Base-by-base conservation (phyloP, 2,113 vertebrate species). In the Percina caprodes region DNA sequence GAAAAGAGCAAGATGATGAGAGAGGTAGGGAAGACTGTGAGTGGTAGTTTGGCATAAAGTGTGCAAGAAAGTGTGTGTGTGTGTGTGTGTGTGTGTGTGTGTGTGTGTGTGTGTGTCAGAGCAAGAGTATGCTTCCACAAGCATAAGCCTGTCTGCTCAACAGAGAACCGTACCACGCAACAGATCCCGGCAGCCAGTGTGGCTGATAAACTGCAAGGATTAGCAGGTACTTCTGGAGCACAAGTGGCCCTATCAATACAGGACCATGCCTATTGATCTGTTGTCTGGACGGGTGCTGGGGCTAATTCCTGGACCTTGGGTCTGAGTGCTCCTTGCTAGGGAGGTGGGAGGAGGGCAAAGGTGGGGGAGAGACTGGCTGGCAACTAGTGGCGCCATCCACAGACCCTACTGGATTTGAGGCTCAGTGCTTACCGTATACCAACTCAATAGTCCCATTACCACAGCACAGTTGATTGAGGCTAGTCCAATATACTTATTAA, bases 341-440 rank as follows among this genome's bases (percentile, higher is more conserved):
- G 87, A 83, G 77, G 80, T 56, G 72, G 87, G 81, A 85, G 88
- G 80, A 87, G 70, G 71, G 80, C n/a, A 24, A 88, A 86, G 84
- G 86, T 74, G 83, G 81, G 83, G 85, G 81, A 80, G 86, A 89
- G 91, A 89, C 95, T 96, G 96, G 94, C 90, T 92, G 91, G 95
- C 95, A 96, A 95, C 96, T 92, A 94, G 95, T 95, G 95, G 96
- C 95, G 96, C 96, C 96, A 94, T 96, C 93, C 93, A 95, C 95
- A 96, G 95, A 96, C 96, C 93, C 92, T 92, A 94, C 94, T 90
- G 96, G 94, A 93, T 95, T 95, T 91, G 86, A 91, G 83, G 84
- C 87, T 92, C 86, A 80, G 52, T 76, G 82, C 61, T 87, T 82
- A 71, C 75, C 52, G 69, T 86, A 80, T 39, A 82, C 73, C 74